A percentile compares a stretch with the other conserved stretches of the same genome.
Evolutionary conservation across 2,888 invertebrate genomes (phyloP).

Genomic region (Malthinus seriepunctatus): DNA sequence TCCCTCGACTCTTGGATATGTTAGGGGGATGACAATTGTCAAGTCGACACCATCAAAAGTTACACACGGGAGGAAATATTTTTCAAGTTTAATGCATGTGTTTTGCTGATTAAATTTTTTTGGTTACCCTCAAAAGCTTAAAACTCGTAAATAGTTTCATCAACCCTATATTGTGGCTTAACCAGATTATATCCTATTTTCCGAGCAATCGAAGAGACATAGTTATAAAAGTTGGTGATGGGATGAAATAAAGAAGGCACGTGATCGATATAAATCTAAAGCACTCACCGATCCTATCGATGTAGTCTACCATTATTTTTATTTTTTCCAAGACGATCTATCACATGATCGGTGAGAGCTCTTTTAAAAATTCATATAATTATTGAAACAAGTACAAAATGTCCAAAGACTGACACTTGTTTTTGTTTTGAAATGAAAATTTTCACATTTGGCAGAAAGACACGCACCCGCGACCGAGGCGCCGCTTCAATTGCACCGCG

Average conservation of each 20-base stretch:
- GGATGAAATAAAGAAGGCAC: slow-evolving; percentile 34
- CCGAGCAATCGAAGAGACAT: slow-evolving; percentile 24
- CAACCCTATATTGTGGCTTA: slow-evolving; percentile 4
- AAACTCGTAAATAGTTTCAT: slow-evolving; percentile 23
- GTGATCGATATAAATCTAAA: slow-evolving; percentile 37
- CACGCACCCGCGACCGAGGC: slow-evolving; percentile 56
- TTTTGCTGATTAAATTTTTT: slow-evolving; percentile 50
- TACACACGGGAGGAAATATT: slow-evolving; percentile 50
- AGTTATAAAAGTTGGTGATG: slow-evolving; percentile 32
- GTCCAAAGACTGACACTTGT: slow-evolving; percentile 40
- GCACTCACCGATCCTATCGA: slow-evolving; percentile 51
- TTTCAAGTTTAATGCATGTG: slow-evolving; percentile 40
- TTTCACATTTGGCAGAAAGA: slow-evolving; percentile 46
- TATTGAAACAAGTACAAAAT: slow-evolving; percentile 20
- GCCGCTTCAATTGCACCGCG: slow-evolving; percentile 47
- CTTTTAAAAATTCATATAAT: slow-evolving; percentile 19
- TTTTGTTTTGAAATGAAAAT: slow-evolving; percentile 41
- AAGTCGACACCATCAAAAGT: slow-evolving; percentile 53
- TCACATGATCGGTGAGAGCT: slow-evolving; percentile 36
- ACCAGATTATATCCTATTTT: slow-evolving; percentile 32
- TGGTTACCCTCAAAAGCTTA: neutral
- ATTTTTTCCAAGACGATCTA: slow-evolving; percentile 15
- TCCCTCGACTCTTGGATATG: slow-evolving; percentile 45
- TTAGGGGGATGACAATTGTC: slow-evolving; percentile 51
- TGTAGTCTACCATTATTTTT: slow-evolving; percentile 46